These are phyloP conservation scores for Corvus hawaiiensis DNA, from an alignment of 2,113 vertebrate species.

Conservation along the genomic window DNA sequence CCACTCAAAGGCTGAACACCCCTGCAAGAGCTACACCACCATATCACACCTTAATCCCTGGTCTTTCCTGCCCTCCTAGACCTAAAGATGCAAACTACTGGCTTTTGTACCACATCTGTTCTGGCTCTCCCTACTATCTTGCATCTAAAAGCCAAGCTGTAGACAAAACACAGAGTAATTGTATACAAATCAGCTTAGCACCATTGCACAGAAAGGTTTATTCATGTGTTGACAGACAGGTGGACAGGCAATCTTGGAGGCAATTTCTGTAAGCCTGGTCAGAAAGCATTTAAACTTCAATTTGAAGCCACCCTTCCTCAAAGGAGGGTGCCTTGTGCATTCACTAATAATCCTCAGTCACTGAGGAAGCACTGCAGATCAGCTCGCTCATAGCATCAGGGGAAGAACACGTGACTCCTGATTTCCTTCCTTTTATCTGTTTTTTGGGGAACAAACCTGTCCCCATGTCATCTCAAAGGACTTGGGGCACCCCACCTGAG, in stretches of 20 bases:
- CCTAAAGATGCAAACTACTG: background rate
- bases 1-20: background rate
- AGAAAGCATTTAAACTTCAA: background rate
- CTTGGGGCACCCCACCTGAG: background rate
- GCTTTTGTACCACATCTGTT: background rate
- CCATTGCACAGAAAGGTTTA: background rate
- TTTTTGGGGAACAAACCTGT: background rate
- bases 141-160: background rate
- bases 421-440: background rate
- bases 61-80: background rate
- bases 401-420: background rate
- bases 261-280: background rate
- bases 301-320: background rate
- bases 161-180: background rate
- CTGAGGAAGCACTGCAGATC: background rate
- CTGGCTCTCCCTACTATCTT: background rate
- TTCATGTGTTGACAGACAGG: background rate
- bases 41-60: background rate
- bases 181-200: background rate
- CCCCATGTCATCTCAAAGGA: background rate
- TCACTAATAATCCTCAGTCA: background rate
- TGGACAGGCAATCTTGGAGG: background rate
- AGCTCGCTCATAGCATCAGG: background rate
- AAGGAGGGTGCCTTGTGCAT: background rate
- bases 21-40: background rate